Percentiles rank a stretch among this genome's conserved stretches.
phyloP scores from a whole-genome alignment of 1,140 invertebrate species.

The Aphelenchoides fujianensis region DNA sequence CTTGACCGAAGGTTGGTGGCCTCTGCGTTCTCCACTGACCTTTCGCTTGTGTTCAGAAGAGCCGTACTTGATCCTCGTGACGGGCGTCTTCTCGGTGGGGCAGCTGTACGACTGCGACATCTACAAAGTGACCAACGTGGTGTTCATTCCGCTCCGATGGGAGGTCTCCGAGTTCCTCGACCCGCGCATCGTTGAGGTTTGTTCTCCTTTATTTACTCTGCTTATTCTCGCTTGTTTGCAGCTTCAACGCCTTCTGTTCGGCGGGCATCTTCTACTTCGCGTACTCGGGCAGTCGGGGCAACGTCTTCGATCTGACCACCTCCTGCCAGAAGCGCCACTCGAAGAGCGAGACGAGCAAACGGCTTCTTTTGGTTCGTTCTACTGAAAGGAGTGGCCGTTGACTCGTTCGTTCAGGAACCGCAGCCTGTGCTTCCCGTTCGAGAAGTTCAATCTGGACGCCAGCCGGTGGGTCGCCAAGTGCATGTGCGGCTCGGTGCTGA shows the following conservation, averaged over 20 bases:
- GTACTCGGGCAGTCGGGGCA: conserved; percentile 30
- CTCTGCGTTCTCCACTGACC: conserved; percentile 9
- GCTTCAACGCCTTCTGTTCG: conserved; percentile 59
- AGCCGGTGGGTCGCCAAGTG: conserved; percentile 53
- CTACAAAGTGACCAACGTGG: conserved; percentile 54
- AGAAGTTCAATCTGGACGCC: conserved; percentile 50
- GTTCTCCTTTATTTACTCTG: conserved; percentile 12
- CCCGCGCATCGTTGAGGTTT: conserved; percentile 52
- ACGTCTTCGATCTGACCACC: conserved; percentile 52
- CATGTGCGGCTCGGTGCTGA: conserved; percentile 59
- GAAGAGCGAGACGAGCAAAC: conserved; percentile 21
- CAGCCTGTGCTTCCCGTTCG: conserved; percentile 55
- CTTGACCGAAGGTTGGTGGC: conserved; percentile 32
- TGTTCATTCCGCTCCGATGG: conserved; percentile 50
- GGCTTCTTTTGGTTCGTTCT: conserved; percentile 48
- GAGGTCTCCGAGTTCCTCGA: conserved; percentile 42
- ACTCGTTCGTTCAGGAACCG: conserved; percentile 52
- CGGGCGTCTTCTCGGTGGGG: conserved; percentile 59
- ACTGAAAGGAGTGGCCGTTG: background rate
- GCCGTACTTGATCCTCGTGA: conserved; percentile 51
- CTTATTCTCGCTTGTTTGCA: conserved; percentile 40
- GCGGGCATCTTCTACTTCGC: conserved; percentile 62
- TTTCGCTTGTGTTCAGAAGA: conserved; percentile 42
- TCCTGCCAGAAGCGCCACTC: conserved; percentile 47
- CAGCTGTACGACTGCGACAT: conserved; percentile 55